Evolutionary conservation across 2,888 invertebrate species (phyloP).

Genomic region (Ichneumoninae sp.): DNA sequence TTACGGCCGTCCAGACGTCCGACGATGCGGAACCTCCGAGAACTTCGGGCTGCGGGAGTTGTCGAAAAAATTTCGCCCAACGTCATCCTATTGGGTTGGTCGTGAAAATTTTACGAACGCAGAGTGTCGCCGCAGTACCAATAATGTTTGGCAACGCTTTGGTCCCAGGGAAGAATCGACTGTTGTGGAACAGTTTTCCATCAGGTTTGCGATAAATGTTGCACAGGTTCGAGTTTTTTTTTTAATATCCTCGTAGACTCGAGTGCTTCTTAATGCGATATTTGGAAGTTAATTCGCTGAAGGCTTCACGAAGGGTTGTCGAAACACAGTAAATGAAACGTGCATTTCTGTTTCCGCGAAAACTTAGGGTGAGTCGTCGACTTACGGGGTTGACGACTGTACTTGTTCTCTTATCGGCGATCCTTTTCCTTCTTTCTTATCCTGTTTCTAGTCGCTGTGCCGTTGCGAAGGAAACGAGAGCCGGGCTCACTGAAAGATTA

Average conservation of each 20-base stretch:
- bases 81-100: not conserved
- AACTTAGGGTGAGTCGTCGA: not conserved
- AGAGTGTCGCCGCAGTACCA: not conserved
- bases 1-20: not conserved
- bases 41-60: not conserved
- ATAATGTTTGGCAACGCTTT: not conserved
- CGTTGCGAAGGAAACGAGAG: conserved; percentile 35
- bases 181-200: not conserved
- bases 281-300: not conserved
- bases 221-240: not conserved
- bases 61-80: not conserved
- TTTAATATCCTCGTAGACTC: not conserved
- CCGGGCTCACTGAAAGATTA: conserved; percentile 65
- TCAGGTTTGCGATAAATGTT: not conserved
- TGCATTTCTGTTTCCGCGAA: not conserved
- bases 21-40: not conserved
- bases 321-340: not conserved
- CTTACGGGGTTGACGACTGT: conserved; percentile 13
- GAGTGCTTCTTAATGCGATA: not conserved
- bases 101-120: not conserved
- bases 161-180: not conserved
- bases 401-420: conserved; percentile 22
- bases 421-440: conserved; percentile 46
- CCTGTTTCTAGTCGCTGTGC: conserved; percentile 38
- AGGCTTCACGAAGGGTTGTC: not conserved